Base-by-base conservation (phyloP, 2,888 invertebrate genomes). In the Sycophila texana region DNA sequence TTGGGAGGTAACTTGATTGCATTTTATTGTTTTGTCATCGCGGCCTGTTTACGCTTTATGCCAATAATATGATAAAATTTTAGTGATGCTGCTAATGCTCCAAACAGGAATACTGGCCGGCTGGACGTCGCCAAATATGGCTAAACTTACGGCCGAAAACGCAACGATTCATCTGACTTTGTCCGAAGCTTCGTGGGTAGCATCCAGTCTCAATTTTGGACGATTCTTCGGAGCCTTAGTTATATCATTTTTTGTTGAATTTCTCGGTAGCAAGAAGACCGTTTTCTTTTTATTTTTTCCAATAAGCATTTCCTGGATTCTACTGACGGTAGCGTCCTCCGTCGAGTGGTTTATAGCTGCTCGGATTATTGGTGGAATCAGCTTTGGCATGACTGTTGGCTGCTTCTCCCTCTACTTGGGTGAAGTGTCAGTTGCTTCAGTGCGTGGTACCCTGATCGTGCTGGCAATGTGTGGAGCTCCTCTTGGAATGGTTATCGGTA, bases 391-490 rank as follows among this genome's bases (percentile, higher is more conserved):
- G 79, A 84, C 84, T 39, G 85, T 83, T 79, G 83, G 84, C 51
- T 57, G 58, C n/a, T 85, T 85, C 76, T 82, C 88, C 0, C 68
- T 88, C 14, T 87, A 83, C 81, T 78, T 87, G 14, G 86, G 87
- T 5, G 88, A 88, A 74, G 85, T 88, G 75, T 84, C 87, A 7
- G 57, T 75, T 30, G 82, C 87, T 0, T 79, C 72, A 16, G 84
- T 88, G 2, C 86, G 88, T 0, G 88, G 88, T 0, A 84, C 87
- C 0, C 55, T 89, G 20, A 85, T 89, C 0, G 80, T 85, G 0
- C 18, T 87, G 2, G 85, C 87, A 51, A 83, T 86, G 53, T 86
- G 85, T 47, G 89, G 87, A 0, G 71, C 85, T 22, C 84, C 86
- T 0, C 57, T 87, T 0, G 89, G 89, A 12, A 84, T 77, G 12